A percentile compares a stretch with the other conserved stretches of the same genome.
Conservation (phyloP, 2,888 invertebrate species). For the Trimorus sp. region DNA sequence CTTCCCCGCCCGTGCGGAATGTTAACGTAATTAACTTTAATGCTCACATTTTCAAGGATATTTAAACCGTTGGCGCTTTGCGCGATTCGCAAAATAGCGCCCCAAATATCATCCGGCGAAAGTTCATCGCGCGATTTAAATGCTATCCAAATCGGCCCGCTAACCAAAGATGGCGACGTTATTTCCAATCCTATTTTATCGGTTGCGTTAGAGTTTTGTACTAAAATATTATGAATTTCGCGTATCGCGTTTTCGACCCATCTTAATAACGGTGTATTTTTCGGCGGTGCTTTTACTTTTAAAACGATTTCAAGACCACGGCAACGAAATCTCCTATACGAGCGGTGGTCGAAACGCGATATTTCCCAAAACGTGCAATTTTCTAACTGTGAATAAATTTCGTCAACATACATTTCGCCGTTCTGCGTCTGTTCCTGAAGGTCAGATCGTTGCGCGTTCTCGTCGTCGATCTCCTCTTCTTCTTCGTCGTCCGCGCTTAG, state of each 20-base stretch:
- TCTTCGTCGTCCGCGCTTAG: too few species aligned
- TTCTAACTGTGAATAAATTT: too few species aligned
- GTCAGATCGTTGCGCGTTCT: too few species aligned
- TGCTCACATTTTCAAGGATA: background rate
- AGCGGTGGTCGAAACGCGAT: background rate
- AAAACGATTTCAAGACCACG: background rate
- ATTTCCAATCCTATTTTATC: slow-evolving; percentile 18
- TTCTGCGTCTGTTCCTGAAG: too few species aligned
- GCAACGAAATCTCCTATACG: background rate
- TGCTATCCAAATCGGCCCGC: background rate
- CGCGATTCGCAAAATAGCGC: background rate
- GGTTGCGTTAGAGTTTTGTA: background rate
- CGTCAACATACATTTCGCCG: too few species aligned
- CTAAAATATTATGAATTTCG: slow-evolving; percentile 10
- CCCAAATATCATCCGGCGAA: background rate
- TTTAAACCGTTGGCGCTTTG: slow-evolving; percentile 15
- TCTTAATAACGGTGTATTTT: background rate
- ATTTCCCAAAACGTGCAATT: too few species aligned
- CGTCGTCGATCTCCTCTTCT: too few species aligned
- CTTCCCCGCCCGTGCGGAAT: background rate
- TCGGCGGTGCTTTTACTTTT: background rate
- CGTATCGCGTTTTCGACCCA: background rate
- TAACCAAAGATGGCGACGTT: background rate
- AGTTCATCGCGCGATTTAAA: background rate
- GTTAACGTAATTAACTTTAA: slow-evolving; percentile 13